Evolutionary conservation across 2,113 vertebrate species (phyloP).

Genomic region (Verasper variegatus): DNA sequence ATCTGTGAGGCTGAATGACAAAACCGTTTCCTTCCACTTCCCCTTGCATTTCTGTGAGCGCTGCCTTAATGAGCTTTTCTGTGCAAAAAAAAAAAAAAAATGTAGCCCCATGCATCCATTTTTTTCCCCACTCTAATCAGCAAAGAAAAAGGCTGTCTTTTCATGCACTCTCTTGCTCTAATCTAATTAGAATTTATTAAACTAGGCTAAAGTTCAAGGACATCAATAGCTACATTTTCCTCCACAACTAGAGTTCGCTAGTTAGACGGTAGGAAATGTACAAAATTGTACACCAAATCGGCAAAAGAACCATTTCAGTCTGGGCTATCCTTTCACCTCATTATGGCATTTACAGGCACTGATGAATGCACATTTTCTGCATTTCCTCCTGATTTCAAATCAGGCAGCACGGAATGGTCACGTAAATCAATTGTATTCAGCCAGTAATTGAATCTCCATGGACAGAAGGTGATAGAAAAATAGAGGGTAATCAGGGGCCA

Average conservation of each 20-base stretch:
- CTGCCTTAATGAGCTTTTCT: conserved; percentile 72
- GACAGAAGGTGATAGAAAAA: conserved; percentile 55
- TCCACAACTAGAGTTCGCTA: conserved; percentile 22
- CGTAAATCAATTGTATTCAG: conserved; percentile 65
- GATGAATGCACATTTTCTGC: conserved; percentile 56
- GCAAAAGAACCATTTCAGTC: conserved; percentile 41
- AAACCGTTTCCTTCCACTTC: conserved; percentile 48
- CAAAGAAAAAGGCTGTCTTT: conserved; percentile 64
- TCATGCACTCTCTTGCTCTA: conserved; percentile 58
- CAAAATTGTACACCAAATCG: conserved; percentile 24
- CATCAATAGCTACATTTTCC: conserved; percentile 53
- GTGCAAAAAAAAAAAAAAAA: conserved; percentile 59
- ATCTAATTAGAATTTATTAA: conserved; percentile 80
- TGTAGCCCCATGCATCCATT: conserved; percentile 58
- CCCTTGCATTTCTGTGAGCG: conserved; percentile 42
- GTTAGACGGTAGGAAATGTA: conserved; percentile 25
- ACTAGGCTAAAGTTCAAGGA: conserved; percentile 71
- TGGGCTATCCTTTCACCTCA: conserved; percentile 43
- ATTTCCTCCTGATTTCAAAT: conserved; percentile 60
- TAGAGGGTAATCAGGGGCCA: conserved; percentile 62
- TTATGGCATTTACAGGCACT: conserved; percentile 46
- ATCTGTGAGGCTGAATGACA: conserved; percentile 45
- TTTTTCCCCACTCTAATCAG: conserved; percentile 71
- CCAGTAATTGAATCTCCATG: conserved; percentile 67
- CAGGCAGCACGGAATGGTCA: conserved; percentile 39